Evolutionary conservation across 2,113 vertebrate species (phyloP).

Genomic region (Tauraco erythrolophus): DNA sequence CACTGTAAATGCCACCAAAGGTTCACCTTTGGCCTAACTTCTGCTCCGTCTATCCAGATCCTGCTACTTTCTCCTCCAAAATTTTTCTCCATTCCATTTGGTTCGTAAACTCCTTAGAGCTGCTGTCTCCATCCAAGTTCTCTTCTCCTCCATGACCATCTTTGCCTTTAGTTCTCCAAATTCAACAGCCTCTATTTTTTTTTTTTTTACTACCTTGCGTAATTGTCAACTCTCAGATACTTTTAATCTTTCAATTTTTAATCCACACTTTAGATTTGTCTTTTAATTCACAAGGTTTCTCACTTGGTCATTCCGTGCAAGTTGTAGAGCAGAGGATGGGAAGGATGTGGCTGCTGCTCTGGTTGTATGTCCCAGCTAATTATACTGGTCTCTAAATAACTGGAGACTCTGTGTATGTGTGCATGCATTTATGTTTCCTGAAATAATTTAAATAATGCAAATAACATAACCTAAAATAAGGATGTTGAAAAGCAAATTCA

Average conservation of each 20-base stretch:
- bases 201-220: background rate
- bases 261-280: too few relatives aligned
- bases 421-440: rapidly evolving
- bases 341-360: background rate
- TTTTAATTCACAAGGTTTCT: background rate
- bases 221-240: background rate
- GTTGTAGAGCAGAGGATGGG: background rate
- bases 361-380: too few relatives aligned
- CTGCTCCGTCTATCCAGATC: too few relatives aligned
- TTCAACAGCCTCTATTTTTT: too few relatives aligned
- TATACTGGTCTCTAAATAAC: background rate
- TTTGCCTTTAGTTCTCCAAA: too few relatives aligned
- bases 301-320: background rate
- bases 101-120: too few relatives aligned
- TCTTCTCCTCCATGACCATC: background rate
- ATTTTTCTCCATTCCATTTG: rapidly evolving
- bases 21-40: too few relatives aligned
- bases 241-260: background rate
- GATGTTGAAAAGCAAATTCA: background rate
- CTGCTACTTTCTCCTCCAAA: background rate
- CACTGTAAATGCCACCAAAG: too few relatives aligned
- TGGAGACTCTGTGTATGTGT: too few relatives aligned
- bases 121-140: rapidly evolving
- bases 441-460: background rate
- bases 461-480: too few relatives aligned